Evolutionary conservation across 2,113 vertebrate species (phyloP), one percentile per base, ranked within the genome.

Genomic region (Paradisaea rubra): DNA sequence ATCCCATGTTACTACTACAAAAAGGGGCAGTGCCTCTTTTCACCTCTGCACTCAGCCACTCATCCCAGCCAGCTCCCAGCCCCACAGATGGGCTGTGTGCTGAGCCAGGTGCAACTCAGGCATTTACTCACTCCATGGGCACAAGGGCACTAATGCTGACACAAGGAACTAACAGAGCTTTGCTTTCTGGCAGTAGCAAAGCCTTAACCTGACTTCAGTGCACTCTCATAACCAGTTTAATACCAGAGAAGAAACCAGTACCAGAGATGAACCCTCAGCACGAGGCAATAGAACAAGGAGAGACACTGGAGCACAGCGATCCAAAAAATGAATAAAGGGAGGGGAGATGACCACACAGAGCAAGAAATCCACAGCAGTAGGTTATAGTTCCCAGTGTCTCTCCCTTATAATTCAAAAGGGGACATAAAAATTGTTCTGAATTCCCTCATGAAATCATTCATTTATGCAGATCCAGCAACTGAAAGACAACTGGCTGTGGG

Each of bases 61-160:
- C 0, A 1, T 2, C 7, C 57, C 54, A 54, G 42, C 4, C 28
- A 9, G 24, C 37, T 42, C 22, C 12, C 2, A 23, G n/a, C 42
- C 30, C 45, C 10, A 1, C 10, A 22, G 2, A 0, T 3, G 60
- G 44, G 68, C 47, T 42, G 6, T 6, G 13, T 1, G 39, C 61
- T 33, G 18, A 31, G 25, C 60, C 35, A 15, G 25, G 44, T 2
- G 1, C 49, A 27, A 7, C 45, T n/a, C 20, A 6, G 27, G 52
- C 42, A 19, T 8, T 22, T 8, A 4, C 23, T 37, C 28, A 11
- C n/a, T 10, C 14, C 4, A 3, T 0, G 4, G 47, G 39, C 33
- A 39, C 19, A 27, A 3, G 5, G 19, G 44, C 78, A 56, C 49
- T 15, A 50, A 22, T 2, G 37, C 49, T 19, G 44, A 52, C 37